Conservation (phyloP, 2,797 vertebrate species). For the Limosa lapponica region DNA sequence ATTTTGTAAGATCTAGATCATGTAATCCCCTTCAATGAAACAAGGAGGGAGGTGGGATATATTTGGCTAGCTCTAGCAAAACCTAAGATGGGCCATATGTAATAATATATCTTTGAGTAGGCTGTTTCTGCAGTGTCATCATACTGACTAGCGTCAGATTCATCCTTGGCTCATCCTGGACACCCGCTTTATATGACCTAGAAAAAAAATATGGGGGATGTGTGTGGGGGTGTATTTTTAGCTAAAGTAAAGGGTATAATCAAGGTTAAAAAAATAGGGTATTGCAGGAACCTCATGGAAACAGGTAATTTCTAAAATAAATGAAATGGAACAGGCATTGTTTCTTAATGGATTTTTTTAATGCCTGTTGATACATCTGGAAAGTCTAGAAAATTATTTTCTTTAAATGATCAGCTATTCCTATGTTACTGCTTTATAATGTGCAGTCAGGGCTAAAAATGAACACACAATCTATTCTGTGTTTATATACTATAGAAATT, state of each 20-base stretch:
- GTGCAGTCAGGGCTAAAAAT: background rate
- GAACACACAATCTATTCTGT: background rate
- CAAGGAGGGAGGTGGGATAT: slow-evolving; percentile 52
- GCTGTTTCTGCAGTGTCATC: slow-evolving; percentile 80
- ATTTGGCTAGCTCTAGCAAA: slow-evolving; percentile 70
- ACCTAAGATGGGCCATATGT: slow-evolving; percentile 68
- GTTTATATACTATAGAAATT: background rate
- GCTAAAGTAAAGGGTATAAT: slow-evolving; percentile 72
- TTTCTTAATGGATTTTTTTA: background rate
- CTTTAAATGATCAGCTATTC: background rate
- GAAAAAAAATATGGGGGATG: slow-evolving; percentile 75
- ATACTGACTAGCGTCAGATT: slow-evolving; percentile 79
- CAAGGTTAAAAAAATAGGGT: slow-evolving; percentile 66
- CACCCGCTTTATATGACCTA: slow-evolving; percentile 77
- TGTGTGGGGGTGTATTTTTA: slow-evolving; percentile 78
- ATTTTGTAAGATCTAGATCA: slow-evolving; percentile 30
- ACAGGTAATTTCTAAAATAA: slow-evolving; percentile 12
- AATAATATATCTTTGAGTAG: slow-evolving; percentile 78
- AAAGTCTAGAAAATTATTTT: background rate
- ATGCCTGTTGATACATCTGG: background rate
- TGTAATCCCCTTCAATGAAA: slow-evolving; percentile 61
- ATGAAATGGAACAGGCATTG: background rate
- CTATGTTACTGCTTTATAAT: background rate
- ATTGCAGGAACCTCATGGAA: slow-evolving; percentile 38
- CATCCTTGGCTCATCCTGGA: slow-evolving; percentile 77